phyloP scores from a whole-genome alignment of 2,113 vertebrate species.

The Notothenia rossii region DNA sequence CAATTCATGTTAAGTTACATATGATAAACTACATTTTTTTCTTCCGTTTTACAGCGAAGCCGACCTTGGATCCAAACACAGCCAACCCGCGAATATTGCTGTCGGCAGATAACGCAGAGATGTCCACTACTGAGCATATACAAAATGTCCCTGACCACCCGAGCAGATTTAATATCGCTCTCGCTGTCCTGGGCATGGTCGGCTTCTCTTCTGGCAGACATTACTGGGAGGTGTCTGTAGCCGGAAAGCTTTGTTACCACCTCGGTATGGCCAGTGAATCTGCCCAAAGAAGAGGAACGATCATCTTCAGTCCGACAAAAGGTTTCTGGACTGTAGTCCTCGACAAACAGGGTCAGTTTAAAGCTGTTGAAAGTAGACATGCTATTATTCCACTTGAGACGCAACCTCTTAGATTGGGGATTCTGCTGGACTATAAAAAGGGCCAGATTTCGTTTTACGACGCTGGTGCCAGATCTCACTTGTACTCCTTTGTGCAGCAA shows the following conservation, averaged over 20 bases:
- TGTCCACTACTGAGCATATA: not conserved
- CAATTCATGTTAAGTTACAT: not conserved
- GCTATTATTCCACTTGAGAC: accelerated
- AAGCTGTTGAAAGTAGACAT: accelerated
- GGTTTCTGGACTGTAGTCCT: slow-evolving; percentile 67
- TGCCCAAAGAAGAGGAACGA: slow-evolving; percentile 39
- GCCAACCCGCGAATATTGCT: slow-evolving; percentile 57
- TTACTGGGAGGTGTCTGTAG: slow-evolving; percentile 78
- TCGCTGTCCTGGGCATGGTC: slow-evolving; percentile 42
- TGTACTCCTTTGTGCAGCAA: slow-evolving; percentile 59
- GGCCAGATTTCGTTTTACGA: slow-evolving; percentile 67
- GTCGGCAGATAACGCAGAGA: slow-evolving; percentile 28
- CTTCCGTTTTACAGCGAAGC: slow-evolving; percentile 47
- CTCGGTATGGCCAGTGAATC: slow-evolving; percentile 68
- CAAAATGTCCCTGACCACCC: slow-evolving; percentile 12
- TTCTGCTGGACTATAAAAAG: slow-evolving; percentile 65
- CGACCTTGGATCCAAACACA: slow-evolving; percentile 55
- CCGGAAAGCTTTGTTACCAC: slow-evolving; percentile 55
- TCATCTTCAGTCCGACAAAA: not conserved
- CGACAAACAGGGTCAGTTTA: slow-evolving; percentile 28
- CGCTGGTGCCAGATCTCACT: slow-evolving; percentile 16
- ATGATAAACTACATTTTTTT: slow-evolving; percentile 23
- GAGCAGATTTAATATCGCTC: slow-evolving; percentile 50
- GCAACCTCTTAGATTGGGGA: slow-evolving; percentile 36
- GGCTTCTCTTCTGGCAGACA: slow-evolving; percentile 59